These are phyloP conservation scores for Drosophila sp. DNA, from an alignment of 1,140 invertebrate genomes.

Conservation along the genomic window DNA sequence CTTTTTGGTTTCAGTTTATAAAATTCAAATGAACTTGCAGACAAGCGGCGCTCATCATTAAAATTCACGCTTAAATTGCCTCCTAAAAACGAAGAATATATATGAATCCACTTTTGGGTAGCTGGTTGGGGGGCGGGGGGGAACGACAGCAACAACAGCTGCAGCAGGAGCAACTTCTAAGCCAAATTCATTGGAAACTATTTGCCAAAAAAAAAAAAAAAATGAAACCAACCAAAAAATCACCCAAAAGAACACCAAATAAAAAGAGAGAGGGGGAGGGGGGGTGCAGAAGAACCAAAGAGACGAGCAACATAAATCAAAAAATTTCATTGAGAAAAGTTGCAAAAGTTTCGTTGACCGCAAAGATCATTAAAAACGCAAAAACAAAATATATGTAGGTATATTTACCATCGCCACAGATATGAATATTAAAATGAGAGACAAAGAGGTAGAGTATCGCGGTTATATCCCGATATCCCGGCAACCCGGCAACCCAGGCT, in stretches of 20 bases:
- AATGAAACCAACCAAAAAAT: slow-evolving; percentile 17
- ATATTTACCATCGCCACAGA: slow-evolving; percentile 30
- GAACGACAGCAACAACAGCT: slow-evolving; percentile 29
- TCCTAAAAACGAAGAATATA: slow-evolving; percentile 30
- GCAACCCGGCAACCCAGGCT: background rate
- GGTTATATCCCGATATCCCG: too few relatives aligned
- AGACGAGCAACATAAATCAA: slow-evolving; percentile 73
- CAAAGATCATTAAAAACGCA: slow-evolving; percentile 60
- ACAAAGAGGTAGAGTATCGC: slow-evolving; percentile 23
- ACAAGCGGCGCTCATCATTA: slow-evolving; percentile 72
- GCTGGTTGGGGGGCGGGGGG: background rate
- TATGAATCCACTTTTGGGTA: background rate
- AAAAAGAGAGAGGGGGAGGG: slow-evolving; percentile 31
- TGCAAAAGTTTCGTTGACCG: slow-evolving; percentile 52
- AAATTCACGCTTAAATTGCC: slow-evolving; percentile 80
- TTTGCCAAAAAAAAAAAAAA: slow-evolving; percentile 60
- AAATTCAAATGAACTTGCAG: slow-evolving; percentile 79
- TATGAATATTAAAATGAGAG: slow-evolving; percentile 58
- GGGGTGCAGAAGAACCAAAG: slow-evolving; percentile 56
- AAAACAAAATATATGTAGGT: slow-evolving; percentile 21
- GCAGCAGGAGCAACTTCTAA: slow-evolving; percentile 55
- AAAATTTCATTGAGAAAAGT: slow-evolving; percentile 82
- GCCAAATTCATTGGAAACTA: slow-evolving; percentile 81
- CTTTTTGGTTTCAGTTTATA: slow-evolving; percentile 45
- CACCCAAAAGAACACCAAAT: background rate